Conservation (phyloP, 64 coral and sea anemone species). For the Anthopleura sola region DNA sequence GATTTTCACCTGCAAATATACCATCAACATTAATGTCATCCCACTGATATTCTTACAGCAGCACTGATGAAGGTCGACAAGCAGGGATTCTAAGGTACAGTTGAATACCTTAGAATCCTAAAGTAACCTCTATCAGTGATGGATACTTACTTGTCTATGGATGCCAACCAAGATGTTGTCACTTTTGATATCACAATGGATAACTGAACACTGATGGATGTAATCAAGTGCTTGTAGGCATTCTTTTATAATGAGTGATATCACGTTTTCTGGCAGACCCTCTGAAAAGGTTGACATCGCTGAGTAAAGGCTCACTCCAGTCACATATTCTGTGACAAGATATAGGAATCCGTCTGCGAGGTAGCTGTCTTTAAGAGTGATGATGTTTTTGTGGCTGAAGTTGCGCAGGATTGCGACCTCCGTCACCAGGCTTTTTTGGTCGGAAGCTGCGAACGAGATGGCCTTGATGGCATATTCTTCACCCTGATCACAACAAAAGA, state of each 20-base stretch:
- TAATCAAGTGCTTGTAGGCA: not conserved
- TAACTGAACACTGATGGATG: not conserved
- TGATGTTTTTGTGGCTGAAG: not conserved
- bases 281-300: not conserved
- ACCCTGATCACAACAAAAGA: not conserved
- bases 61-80: too few species aligned
- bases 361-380: not conserved
- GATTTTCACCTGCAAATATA: not conserved
- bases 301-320: not conserved
- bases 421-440: not conserved
- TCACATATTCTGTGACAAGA: not conserved
- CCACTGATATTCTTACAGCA: too few species aligned
- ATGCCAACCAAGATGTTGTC: not conserved
- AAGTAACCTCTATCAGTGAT: too few species aligned
- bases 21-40: not conserved
- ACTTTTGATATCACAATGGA: not conserved
- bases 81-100: too few species aligned
- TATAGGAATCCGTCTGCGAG: not conserved
- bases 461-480: not conserved
- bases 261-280: not conserved
- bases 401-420: not conserved
- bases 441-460: not conserved
- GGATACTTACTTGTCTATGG: not conserved
- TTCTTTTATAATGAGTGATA: not conserved
- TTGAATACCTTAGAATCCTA: too few species aligned